phyloP scores from a whole-genome alignment of 2,797 vertebrate genomes.

The Sebastes iracundus region DNA sequence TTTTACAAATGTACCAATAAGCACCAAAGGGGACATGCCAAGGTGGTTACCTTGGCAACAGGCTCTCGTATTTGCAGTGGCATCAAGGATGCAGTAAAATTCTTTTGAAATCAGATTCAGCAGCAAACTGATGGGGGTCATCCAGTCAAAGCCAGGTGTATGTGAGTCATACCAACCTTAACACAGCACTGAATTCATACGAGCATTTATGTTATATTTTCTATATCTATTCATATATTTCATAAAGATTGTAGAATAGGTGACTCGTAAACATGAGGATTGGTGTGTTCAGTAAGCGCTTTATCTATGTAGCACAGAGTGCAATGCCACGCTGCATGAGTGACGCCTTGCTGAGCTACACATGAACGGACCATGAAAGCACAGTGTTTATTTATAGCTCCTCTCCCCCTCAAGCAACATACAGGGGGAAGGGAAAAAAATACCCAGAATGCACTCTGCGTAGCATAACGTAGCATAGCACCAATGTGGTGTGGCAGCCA shows the following conservation, averaged over 20 bases:
- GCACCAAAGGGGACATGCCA: slow-evolving; percentile 43
- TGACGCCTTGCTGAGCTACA: slow-evolving; percentile 62
- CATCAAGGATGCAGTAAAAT: slow-evolving; percentile 39
- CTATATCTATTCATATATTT: background rate
- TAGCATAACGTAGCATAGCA: slow-evolving; percentile 31
- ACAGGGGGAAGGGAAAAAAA: slow-evolving; percentile 28
- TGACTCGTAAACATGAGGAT: background rate
- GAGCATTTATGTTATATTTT: background rate
- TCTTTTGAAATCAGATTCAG: slow-evolving; percentile 39
- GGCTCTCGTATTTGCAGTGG: slow-evolving; percentile 35
- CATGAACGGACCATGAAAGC: slow-evolving; percentile 76
- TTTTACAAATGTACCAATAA: slow-evolving; percentile 28
- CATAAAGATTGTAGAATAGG: background rate
- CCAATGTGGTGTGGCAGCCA: slow-evolving; percentile 52
- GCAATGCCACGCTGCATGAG: slow-evolving; percentile 46
- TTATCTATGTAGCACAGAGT: background rate
- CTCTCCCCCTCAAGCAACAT: slow-evolving; percentile 67
- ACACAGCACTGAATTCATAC: background rate
- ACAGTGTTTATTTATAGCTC: slow-evolving; percentile 76
- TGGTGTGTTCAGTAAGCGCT: background rate
- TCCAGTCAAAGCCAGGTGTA: background rate
- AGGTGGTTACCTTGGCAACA: slow-evolving; percentile 78
- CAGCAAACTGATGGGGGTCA: slow-evolving; percentile 25
- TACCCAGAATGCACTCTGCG: slow-evolving; percentile 70
- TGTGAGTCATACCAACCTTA: slow-evolving; percentile 34